Evolutionary conservation across 1,140 invertebrate genomes (phyloP), one percentile per base, ranked within the genome.

Genomic region (Oreohelix idahoensis): DNA sequence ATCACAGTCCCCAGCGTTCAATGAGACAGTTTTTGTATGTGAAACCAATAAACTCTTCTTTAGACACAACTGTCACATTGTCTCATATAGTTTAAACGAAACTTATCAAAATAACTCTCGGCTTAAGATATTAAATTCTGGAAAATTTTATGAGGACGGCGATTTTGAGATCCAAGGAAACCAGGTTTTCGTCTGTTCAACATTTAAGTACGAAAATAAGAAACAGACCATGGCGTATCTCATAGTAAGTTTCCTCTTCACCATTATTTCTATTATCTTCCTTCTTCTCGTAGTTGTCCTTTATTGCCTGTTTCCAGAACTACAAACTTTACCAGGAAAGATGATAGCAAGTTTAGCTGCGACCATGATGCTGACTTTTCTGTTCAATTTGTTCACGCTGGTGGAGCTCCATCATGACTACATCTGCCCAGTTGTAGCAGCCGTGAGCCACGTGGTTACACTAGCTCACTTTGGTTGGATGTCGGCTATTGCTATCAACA

Each of bases 391-490:
- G 38, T 74, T 74, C 11, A 74, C 71, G 1, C 11, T 42, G 2
- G 38, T 42, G 23, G 71, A 74, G 8, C 2, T 74, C 0, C 71
- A 74, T 26, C 71, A 74, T 26, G 42, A 74, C 8, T 42, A 42
- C 23, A 26, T 74, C 4, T 74, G 71, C n/a, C 71, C 71, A 11
- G 29, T 74, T 8, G 38, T 26, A 1, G 71, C 71, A 1, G 71
- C 29, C 2, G 71, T 49, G 5, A 49, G 23, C 26, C 71, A 74
- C 42, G 20, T 74, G 38, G 36, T 74, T 0, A 74, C 71, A 2
- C 38, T 74, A 35, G 36, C 71, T 8, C 71, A 74, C 1, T 74
- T 42, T 74, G 71, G 36, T 5, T 74, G 71, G 71, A 74, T 74
- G 71, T 74, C 71, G 2, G 71, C 71, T 26, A 74, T 74, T 32